Conservation (phyloP, 2,888 invertebrate species). For the Neria commutata region DNA sequence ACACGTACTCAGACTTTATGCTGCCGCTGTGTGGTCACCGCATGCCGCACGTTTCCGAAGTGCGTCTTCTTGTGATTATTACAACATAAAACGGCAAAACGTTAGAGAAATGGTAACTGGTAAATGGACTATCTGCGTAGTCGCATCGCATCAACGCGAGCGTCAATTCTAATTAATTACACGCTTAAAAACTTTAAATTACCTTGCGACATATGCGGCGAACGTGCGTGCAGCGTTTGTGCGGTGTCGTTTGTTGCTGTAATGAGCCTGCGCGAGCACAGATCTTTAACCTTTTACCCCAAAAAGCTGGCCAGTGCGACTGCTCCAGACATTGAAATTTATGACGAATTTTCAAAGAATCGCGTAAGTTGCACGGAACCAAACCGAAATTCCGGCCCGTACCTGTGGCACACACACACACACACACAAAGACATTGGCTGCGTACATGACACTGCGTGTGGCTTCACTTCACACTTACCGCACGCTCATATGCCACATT, state of each 20-base stretch:
- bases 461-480: conserved; percentile 46
- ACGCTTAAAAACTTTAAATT: conserved; percentile 12
- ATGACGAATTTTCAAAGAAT: conserved; percentile 52
- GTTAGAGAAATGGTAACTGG: no score
- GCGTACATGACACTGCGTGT: conserved; percentile 40
- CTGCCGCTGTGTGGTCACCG: no score
- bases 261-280: conserved; percentile 41
- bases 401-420: neutral
- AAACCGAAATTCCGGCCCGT: neutral
- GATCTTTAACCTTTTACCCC: conserved; percentile 17
- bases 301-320: conserved; percentile 34
- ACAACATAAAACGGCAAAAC: no score
- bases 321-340: conserved; percentile 34
- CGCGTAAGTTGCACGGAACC: conserved; percentile 19
- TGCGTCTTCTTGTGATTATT: no score
- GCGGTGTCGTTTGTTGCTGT: conserved; percentile 31
- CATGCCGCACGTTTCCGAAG: no score
- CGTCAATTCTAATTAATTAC: conserved; percentile 13
- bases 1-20: no score
- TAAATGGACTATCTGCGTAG: neutral
- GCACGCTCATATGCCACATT: conserved; percentile 42
- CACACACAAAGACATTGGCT: neutral
- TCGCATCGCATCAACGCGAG: neutral
- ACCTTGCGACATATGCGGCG: neutral
- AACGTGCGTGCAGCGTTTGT: conserved; percentile 9